Percentiles rank a stretch among this genome's conserved stretches.
Conservation (phyloP, 2,113 vertebrate species). For the Xenopus tropicalis region DNA sequence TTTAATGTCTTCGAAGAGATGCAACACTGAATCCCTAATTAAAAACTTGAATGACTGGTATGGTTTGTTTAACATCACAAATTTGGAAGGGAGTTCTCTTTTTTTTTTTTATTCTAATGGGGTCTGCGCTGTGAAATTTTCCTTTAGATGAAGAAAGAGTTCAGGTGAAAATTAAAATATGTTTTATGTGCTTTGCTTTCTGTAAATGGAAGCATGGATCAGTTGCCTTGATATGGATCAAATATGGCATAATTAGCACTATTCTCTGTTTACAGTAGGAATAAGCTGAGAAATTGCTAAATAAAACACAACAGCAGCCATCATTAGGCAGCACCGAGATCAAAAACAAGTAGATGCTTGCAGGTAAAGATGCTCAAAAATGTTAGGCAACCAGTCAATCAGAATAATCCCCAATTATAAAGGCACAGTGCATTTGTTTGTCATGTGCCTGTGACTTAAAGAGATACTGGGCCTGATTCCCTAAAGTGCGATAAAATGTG, state of each 20-base stretch:
- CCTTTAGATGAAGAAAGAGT: constrained; percentile 58
- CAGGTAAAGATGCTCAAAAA: no score
- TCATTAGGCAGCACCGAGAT: no score
- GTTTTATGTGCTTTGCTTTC: constrained; percentile 66
- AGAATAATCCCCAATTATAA: no score
- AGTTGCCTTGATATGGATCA: constrained; percentile 74
- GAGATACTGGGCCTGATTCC: no score
- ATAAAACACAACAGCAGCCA: no score
- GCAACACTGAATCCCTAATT: constrained; percentile 83
- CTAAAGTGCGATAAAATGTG: no score
- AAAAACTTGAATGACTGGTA: constrained; percentile 81
- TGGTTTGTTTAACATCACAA: constrained; percentile 81
- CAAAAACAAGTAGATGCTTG: no score
- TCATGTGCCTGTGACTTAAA: no score
- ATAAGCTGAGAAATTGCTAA: no score
- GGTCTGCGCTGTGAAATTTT: constrained; percentile 64
- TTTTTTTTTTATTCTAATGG: constrained; percentile 64
- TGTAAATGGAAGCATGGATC: constrained; percentile 71
- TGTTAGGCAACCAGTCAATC: no score
- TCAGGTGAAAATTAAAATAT: constrained; percentile 60
- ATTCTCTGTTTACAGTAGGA: constrained; percentile 48
- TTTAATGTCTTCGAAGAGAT: constrained; percentile 79
- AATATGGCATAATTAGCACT: constrained; percentile 63
- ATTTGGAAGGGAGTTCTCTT: constrained; percentile 64
- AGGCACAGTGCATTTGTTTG: no score